Evolutionary conservation across 2,888 invertebrate genomes (phyloP).

Genomic region (Selenia dentaria): DNA sequence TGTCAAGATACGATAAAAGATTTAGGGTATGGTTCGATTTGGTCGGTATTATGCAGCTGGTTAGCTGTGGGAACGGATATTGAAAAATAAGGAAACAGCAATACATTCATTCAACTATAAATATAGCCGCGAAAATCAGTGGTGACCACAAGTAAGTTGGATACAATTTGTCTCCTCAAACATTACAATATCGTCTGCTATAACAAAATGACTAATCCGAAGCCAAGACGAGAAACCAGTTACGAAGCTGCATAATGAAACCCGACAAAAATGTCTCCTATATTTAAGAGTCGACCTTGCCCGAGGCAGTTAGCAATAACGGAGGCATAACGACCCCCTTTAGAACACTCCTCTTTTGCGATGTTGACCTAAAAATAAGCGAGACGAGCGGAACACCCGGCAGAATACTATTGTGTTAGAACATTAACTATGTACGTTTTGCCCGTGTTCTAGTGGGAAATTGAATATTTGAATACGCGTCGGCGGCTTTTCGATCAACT

Average conservation of each 20-base stretch:
- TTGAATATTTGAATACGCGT: constrained; percentile 33
- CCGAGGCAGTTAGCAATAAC: constrained; percentile 40
- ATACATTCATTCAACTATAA: constrained; percentile 8
- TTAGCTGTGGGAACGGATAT: constrained; percentile 37
- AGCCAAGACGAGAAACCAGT: constrained; percentile 23
- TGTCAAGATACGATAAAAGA: constrained; percentile 68
- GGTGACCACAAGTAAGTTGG: too few relatives aligned
- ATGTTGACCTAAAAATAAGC: constrained; percentile 66
- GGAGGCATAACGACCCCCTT: constrained; percentile 48
- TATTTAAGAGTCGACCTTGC: constrained; percentile 32
- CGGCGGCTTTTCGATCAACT: constrained; percentile 13
- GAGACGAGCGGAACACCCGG: constrained; percentile 35
- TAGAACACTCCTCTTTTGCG: constrained; percentile 52
- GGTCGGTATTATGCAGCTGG: constrained; percentile 41
- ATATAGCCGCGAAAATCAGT: background rate
- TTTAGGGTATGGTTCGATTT: constrained; percentile 47
- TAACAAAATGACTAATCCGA: background rate
- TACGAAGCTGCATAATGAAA: constrained; percentile 17
- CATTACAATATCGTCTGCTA: too few relatives aligned
- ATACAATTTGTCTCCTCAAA: too few relatives aligned
- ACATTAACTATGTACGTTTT: constrained; percentile 39
- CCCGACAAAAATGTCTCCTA: constrained; percentile 19
- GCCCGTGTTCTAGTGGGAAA: constrained; percentile 27
- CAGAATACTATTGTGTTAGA: constrained; percentile 41
- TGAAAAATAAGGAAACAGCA: constrained; percentile 14